Evolutionary conservation across 2,797 vertebrate species (phyloP), one percentile per base, ranked within the genome.

Genomic region (Moxostoma hubbsi): DNA sequence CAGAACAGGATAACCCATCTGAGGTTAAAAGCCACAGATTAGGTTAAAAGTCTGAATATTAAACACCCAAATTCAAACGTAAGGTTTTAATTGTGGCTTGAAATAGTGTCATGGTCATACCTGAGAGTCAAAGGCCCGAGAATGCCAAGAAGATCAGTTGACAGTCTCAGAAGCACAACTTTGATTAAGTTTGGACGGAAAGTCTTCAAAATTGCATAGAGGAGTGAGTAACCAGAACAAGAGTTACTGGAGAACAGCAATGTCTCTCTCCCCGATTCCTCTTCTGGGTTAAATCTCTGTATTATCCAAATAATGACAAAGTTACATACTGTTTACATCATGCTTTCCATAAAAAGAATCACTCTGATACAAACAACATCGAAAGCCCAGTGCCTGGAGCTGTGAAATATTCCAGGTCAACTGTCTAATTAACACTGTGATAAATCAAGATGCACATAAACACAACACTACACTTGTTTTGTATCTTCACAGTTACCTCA

Each of bases 141-240:
- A 70, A 93, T 91, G 58, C 84, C 82, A 51, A 92, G 83, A 81
- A 90, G 50, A 74, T 92, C 91, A 81, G 82, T 82, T 45, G 85
- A 63, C 61, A 90, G 81, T 89, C 91, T 91, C 79, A 94, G 85
- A 76, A 94, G 84, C 50, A 84, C 82, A 81, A 87, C 77, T 77
- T 90, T 87, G 79, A 92, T 81, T 54, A 93, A 82, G 8, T 82
- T 68, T 72, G 76, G 81, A 59, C 87, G 90, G 84, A 91, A 92
- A 2, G 86, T 90, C 24, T 24, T 24, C 89, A 90, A 92, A 36
- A 93, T 66, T 12, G 85, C 59, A 16, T 62, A 81, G 66, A 93
- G 54, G 64, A 93, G 84, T 76, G 86, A 89, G 1, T 72, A 68
- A 13, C 87, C 92, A 73, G 12, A 70, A 11, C 1, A 12, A 16